Conservation (phyloP, 2,888 invertebrate species). For the Timandra comae region DNA sequence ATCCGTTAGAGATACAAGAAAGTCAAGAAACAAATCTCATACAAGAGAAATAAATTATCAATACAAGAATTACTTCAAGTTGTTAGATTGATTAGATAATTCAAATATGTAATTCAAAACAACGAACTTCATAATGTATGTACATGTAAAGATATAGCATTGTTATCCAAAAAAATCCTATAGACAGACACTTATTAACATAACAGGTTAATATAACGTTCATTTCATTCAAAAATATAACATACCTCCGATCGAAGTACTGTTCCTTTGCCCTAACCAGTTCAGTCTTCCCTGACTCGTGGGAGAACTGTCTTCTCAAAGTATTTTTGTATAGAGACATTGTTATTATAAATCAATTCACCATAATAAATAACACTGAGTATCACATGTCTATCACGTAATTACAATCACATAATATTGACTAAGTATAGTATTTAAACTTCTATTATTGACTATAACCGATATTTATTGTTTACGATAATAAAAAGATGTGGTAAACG, state of each 20-base stretch:
- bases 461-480: constrained; percentile 7
- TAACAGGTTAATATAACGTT: too few relatives aligned
- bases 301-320: constrained; percentile 64
- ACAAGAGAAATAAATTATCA: too few relatives aligned
- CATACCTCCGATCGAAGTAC: constrained; percentile 60
- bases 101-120: too few relatives aligned
- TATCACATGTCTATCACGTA: neutral
- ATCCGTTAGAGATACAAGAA: too few relatives aligned
- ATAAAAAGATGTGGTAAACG: constrained; percentile 26
- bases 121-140: too few relatives aligned
- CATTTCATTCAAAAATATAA: too few relatives aligned
- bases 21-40: too few relatives aligned
- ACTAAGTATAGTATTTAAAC: neutral
- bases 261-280: constrained; percentile 56
- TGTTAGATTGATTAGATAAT: too few relatives aligned
- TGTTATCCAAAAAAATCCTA: too few relatives aligned
- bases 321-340: constrained; percentile 32
- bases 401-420: constrained; percentile 1
- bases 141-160: too few relatives aligned
- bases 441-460: neutral
- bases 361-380: constrained; percentile 5
- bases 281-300: constrained; percentile 63
- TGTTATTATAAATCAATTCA: constrained; percentile 16
- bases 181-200: too few relatives aligned
- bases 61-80: too few relatives aligned